These are phyloP conservation scores for Emys orbicularis DNA, from an alignment of 2,797 vertebrate species.

Conservation along the genomic window DNA sequence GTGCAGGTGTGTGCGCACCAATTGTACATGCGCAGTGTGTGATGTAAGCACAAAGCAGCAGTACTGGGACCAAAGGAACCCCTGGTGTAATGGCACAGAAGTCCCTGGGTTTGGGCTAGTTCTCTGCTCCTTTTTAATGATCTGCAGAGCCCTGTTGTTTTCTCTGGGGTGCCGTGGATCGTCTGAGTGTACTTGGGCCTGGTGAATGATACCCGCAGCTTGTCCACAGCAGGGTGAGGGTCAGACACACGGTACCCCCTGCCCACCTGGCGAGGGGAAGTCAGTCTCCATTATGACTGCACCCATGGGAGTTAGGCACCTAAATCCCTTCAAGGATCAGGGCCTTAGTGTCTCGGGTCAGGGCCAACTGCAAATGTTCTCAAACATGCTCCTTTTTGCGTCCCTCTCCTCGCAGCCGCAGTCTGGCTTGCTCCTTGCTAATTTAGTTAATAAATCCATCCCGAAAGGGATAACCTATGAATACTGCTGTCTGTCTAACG, in stretches of 20 bases:
- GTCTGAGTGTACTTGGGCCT: not conserved
- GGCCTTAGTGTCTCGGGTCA: not conserved
- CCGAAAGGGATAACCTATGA: not conserved
- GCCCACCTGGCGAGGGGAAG: not conserved
- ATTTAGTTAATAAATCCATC: not conserved
- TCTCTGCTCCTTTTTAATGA: not conserved
- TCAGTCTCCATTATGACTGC: not conserved
- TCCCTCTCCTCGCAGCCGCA: not conserved
- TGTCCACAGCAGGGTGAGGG: not conserved
- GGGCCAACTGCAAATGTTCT: not conserved
- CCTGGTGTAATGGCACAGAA: not conserved
- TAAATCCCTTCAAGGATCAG: not conserved
- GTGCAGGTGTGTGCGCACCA: not conserved
- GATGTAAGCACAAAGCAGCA: not conserved
- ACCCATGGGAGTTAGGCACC: not conserved
- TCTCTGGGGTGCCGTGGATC: not conserved
- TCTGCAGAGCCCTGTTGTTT: not conserved
- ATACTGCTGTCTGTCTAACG: not conserved
- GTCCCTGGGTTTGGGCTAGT: not conserved
- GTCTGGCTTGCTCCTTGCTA: not conserved
- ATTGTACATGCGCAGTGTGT: not conserved
- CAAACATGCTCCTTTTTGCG: not conserved
- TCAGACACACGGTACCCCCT: not conserved
- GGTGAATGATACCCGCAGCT: too few species aligned
- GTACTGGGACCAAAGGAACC: not conserved